Conservation (phyloP, 2,888 invertebrate species). For the Cheilosia impressa region DNA sequence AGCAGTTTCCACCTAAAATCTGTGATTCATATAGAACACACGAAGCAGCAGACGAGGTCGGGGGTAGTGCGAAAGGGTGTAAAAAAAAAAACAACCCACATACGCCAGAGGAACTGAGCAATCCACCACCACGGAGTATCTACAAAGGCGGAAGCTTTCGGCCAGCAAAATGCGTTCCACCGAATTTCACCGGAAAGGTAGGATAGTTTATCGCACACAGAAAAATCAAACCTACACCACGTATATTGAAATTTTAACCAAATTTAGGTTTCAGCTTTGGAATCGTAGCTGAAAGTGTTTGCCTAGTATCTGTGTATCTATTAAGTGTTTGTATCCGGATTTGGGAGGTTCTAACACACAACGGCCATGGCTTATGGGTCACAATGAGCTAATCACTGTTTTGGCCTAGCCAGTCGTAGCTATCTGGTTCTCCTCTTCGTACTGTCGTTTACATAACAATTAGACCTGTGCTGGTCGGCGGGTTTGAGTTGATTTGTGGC, state of each 20-base stretch:
- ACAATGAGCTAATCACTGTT: slow-evolving; percentile 68
- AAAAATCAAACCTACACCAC: neutral
- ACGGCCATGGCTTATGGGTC: slow-evolving; percentile 63
- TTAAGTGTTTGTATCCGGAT: slow-evolving; percentile 61
- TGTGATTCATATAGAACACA: slow-evolving; percentile 19
- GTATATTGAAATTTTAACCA: neutral
- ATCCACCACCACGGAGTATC: slow-evolving; percentile 61
- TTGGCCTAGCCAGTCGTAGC: slow-evolving; percentile 19
- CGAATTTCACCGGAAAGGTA: slow-evolving; percentile 73
- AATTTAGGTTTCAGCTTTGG: slow-evolving; percentile 1
- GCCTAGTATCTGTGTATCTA: slow-evolving; percentile 26
- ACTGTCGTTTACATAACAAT: slow-evolving; percentile 63
- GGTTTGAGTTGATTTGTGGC: slow-evolving; percentile 64
- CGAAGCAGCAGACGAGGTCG: neutral
- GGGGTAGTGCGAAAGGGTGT: slow-evolving; percentile 31
- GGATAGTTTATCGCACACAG: slow-evolving; percentile 6
- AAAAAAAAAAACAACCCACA: slow-evolving; percentile 21
- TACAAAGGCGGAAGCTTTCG: slow-evolving; percentile 69
- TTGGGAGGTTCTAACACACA: slow-evolving; percentile 67
- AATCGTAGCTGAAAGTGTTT: slow-evolving; percentile 30
- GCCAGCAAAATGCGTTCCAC: slow-evolving; percentile 71
- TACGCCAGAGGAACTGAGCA: slow-evolving; percentile 24
- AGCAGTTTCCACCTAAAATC: neutral
- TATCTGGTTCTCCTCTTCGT: slow-evolving; percentile 14
- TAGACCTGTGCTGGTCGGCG: slow-evolving; percentile 14